Percentiles rank a stretch among this genome's conserved stretches.
Conservation (phyloP, 2,888 invertebrate genomes). For the Cabera pusaria region DNA sequence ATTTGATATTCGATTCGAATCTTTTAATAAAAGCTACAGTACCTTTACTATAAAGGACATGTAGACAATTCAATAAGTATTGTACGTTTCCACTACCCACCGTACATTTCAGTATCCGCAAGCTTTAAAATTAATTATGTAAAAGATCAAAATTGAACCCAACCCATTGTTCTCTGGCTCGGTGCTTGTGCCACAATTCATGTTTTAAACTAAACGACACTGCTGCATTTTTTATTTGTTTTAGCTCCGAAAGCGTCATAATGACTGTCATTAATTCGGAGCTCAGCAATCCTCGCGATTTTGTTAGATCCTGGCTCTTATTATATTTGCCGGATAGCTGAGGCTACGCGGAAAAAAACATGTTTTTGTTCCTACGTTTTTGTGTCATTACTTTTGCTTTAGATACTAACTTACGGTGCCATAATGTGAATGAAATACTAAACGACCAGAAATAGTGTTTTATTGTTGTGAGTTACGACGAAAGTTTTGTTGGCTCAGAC, state of each 20-base stretch:
- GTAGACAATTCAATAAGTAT: slow-evolving; percentile 31
- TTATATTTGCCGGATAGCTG: slow-evolving; percentile 38
- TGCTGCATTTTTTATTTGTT: slow-evolving; percentile 51
- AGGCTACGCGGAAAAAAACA: slow-evolving; percentile 38
- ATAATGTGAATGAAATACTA: slow-evolving; percentile 27
- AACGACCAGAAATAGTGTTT: slow-evolving; percentile 20
- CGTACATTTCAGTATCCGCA: slow-evolving; percentile 8
- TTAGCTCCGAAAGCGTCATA: slow-evolving; percentile 45
- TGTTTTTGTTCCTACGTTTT: slow-evolving; percentile 27
- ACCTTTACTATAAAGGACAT: slow-evolving; percentile 11
- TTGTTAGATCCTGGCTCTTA: slow-evolving; percentile 46
- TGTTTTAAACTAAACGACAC: slow-evolving; percentile 32
- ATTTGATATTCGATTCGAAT: not conserved
- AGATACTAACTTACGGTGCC: slow-evolving; percentile 21
- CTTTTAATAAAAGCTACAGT: not conserved
- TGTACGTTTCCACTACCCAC: slow-evolving; percentile 1
- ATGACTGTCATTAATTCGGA: slow-evolving; percentile 51
- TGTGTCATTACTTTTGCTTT: slow-evolving; percentile 28
- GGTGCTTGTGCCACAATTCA: slow-evolving; percentile 10
- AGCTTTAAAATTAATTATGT: slow-evolving; percentile 14
- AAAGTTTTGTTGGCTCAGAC: slow-evolving; percentile 17
- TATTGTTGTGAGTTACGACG: slow-evolving; percentile 13
- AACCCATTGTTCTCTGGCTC: slow-evolving; percentile 21
- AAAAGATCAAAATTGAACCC: slow-evolving; percentile 26
- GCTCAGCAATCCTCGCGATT: slow-evolving; percentile 48